Base-by-base conservation (phyloP, 2,113 vertebrate genomes). In the Leuciscus idus region DNA sequence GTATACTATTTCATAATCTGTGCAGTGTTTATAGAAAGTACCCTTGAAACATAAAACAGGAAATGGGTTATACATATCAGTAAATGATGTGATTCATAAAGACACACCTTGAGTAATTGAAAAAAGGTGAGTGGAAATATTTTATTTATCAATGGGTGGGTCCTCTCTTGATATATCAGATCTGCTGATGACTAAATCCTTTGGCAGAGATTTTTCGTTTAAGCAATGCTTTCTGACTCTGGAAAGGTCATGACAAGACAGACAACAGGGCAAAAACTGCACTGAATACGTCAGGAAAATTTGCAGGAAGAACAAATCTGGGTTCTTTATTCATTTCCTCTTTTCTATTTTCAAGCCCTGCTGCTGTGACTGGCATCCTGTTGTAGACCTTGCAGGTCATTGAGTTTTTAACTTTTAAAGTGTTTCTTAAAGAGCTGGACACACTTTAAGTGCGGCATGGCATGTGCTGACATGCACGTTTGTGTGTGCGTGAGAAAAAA, bases 101-200 rank as follows among this genome's bases (percentile, higher is more conserved):
- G 87, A 59, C 81, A 84, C 87, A 88, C 87, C 85, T 86, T 85
- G 57, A 80, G 64, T 11, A 43, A 30, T 12, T 81, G 33, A 12
- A 19, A 80, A 46, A 33, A 30, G 30, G 73, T 66, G 30, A 43
- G 26, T 48, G 81, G 76, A 72, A 64, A 73, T 78, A 12, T 8
- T 48, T 86, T 59, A 66, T 39, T 21, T 62, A 7, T 88, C 75
- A 86, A 6, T 84, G 39, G 36, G 78, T 28, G 36, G 12, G 28
- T 55, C 28, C 2, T 6, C 78, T 62, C 78, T 62, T 70, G 5
- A 52, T 9, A 33, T 19, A 33, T 78, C 15, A 10, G 2, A 70
- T 43, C 23, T 1, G 1, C 17, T 21, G 39, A 28, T 66, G 80
- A 82, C 43, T 66, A 82, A 82, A 50, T 62, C 26, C 12, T 52